Percentiles rank a stretch among this genome's conserved stretches.
These are phyloP conservation scores for Neodiprion virginianus DNA, from an alignment of 1,140 invertebrate genomes.

Conservation along the genomic window DNA sequence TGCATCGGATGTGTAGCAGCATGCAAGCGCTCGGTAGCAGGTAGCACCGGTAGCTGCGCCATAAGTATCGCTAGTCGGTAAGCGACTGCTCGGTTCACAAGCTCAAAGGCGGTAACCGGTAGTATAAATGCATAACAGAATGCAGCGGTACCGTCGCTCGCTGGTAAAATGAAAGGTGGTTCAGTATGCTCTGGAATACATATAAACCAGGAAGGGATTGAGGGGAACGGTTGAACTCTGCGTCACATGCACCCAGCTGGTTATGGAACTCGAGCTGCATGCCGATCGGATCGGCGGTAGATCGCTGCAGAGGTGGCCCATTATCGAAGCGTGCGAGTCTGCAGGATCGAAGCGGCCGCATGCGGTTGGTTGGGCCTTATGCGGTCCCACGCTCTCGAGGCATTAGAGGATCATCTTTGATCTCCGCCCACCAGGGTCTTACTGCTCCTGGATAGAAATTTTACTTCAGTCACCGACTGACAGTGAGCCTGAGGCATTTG, in stretches of 20 bases:
- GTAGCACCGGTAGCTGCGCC: background rate
- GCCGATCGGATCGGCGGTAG: background rate
- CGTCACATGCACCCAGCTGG: background rate
- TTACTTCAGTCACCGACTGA: background rate
- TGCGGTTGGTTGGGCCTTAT: conserved; percentile 20
- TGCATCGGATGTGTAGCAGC: too few relatives aligned
- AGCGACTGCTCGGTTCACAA: background rate
- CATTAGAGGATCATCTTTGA: conserved; percentile 39
- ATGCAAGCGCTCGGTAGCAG: background rate
- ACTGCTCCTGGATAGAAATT: conserved; percentile 33
- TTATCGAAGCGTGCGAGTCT: background rate
- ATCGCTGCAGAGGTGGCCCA: background rate
- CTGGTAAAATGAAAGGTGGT: background rate
- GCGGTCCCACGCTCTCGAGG: conserved; percentile 42
- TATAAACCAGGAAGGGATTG: too few relatives aligned
- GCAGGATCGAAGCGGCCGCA: background rate
- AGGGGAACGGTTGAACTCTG: too few relatives aligned
- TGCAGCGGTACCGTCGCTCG: background rate
- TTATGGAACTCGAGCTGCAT: background rate
- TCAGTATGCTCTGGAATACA: background rate
- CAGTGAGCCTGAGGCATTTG: background rate
- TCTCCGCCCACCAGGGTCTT: conserved; percentile 32
- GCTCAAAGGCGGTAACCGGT: background rate
- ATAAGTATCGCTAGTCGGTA: background rate
- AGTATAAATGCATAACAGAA: background rate